Conservation (phyloP, 1,140 invertebrate genomes). For the Drosophila pallidifrons region DNA sequence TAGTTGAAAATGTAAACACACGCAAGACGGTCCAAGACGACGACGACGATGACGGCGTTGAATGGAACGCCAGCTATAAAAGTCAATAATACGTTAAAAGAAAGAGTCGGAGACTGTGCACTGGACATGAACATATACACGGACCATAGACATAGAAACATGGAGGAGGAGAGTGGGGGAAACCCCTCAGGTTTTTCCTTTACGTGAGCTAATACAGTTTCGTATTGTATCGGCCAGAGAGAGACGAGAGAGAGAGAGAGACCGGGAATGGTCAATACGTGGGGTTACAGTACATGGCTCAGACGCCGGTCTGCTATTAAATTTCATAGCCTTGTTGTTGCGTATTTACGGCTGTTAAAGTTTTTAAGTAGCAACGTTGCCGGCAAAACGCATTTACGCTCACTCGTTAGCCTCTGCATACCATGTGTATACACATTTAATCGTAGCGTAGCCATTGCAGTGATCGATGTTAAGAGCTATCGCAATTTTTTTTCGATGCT, state of each 20-base stretch:
- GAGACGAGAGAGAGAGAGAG: too few species aligned
- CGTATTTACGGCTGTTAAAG: constrained; percentile 76
- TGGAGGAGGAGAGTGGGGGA: neutral
- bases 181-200: constrained; percentile 22
- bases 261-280: constrained; percentile 36
- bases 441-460: neutral
- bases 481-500: constrained; percentile 3
- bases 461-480: constrained; percentile 15
- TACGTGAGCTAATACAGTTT: constrained; percentile 80
- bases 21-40: constrained; percentile 47
- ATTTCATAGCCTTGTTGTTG: constrained; percentile 77
- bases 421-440: too few species aligned
- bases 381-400: constrained; percentile 1
- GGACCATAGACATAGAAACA: neutral
- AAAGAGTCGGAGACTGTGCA: constrained; percentile 12
- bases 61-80: constrained; percentile 58
- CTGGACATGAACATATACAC: neutral
- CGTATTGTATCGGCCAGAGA: constrained; percentile 58
- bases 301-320: constrained; percentile 67
- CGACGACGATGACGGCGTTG: constrained; percentile 8
- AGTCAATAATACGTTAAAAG: constrained; percentile 75
- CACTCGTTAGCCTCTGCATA: neutral
- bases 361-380: constrained; percentile 63
- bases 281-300: constrained; percentile 9
- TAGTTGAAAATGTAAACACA: constrained; percentile 80